Evolutionary conservation across 2,797 vertebrate genomes (phyloP).

Genomic region (Trichosurus vulpecula): DNA sequence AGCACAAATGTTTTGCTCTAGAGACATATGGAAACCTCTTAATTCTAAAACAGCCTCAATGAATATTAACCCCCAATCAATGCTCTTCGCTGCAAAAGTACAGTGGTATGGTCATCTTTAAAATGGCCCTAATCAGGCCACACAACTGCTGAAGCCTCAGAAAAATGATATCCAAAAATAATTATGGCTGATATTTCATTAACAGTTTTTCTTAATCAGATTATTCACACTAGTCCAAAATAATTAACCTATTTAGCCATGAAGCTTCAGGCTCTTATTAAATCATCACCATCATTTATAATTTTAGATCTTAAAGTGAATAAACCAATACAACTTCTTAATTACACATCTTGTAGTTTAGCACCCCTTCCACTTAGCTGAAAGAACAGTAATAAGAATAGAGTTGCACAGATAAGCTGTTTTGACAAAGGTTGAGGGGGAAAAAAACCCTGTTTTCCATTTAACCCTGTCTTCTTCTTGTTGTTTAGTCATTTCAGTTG

Average conservation of each 20-base stretch:
- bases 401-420: conserved; percentile 39
- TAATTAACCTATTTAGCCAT: conserved; percentile 68
- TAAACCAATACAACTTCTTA: conserved; percentile 58
- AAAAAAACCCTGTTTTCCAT: conserved; percentile 9
- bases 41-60: conserved; percentile 79
- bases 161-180: conserved; percentile 68
- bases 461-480: not conserved
- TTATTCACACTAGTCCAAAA: conserved; percentile 68
- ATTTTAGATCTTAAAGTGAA: conserved; percentile 60
- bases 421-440: conserved; percentile 48
- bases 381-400: conserved; percentile 17
- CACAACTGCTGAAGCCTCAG: conserved; percentile 58
- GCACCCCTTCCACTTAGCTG: conserved; percentile 23
- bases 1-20: conserved; percentile 80
- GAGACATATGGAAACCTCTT: conserved; percentile 80
- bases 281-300: conserved; percentile 60
- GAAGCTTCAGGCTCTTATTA: conserved; percentile 61
- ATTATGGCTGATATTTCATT: conserved; percentile 70
- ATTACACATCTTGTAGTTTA: conserved; percentile 38
- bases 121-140: conserved; percentile 64
- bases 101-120: conserved; percentile 64
- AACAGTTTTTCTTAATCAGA: conserved; percentile 74
- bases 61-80: conserved; percentile 79
- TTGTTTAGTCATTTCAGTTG: not conserved
- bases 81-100: conserved; percentile 62